phyloP scores from a whole-genome alignment of 2,797 vertebrate genomes.

The Arctocebus calabarensis region DNA sequence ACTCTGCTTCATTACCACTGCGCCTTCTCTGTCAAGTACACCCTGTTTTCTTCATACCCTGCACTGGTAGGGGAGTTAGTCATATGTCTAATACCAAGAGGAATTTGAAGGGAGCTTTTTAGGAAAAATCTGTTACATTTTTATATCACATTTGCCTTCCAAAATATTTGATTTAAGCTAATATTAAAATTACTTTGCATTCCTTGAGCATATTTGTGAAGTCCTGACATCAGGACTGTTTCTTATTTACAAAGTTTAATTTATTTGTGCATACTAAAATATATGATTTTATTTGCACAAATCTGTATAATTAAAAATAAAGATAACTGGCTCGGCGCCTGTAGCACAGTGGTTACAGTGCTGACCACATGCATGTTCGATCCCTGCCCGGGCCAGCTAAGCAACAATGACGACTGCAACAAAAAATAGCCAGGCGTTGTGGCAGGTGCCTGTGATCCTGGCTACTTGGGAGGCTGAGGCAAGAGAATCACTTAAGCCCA shows the following conservation, averaged over 20 bases:
- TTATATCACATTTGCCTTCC: background rate
- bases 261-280: background rate
- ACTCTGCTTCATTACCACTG: no score
- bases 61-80: background rate
- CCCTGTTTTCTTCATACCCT: background rate
- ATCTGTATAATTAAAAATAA: background rate
- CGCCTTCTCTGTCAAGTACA: rapidly evolving
- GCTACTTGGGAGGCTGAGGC: no score
- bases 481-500: no score
- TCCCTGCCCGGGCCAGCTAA: no score
- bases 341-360: no score
- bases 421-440: no score
- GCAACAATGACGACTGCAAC: no score
- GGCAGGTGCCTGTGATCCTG: no score
- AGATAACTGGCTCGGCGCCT: background rate
- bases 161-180: background rate
- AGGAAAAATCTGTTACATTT: background rate
- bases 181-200: background rate
- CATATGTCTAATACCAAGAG: background rate
- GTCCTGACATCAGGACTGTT: background rate
- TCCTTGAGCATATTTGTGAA: background rate
- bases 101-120: background rate
- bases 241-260: background rate
- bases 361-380: no score
- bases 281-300: background rate